Base-by-base conservation (phyloP, 2,113 vertebrate species). In the Oncorhynchus mykiss region DNA sequence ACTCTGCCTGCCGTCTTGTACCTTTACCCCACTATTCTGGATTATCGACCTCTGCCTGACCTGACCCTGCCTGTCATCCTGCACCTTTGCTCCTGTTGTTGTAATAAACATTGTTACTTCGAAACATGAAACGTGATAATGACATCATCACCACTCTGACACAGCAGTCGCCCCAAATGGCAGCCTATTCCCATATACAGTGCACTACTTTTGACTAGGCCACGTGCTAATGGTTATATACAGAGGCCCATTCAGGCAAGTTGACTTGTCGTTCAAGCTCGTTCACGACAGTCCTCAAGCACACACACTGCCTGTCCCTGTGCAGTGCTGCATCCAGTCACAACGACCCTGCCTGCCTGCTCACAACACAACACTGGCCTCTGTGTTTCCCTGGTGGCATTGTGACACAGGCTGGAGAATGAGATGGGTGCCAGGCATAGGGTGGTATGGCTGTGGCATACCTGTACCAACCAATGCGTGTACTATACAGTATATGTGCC, bases 261-360 rank as follows among this genome's bases (percentile, higher is more conserved):
- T 77, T 84, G 83, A 84, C 80, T 85, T 79, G 59, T 91, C 88
- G 85, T 88, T 91, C 79, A 84, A 85, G 73, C 74, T 75, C 65
- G 39, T 24, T 39, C 79, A 57, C 22, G 87, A 86, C 83, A 85
- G 76, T 80, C 71, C 34, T 75, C 79, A 71, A 73, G 74, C 62
- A 54, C 13, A 54, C 64, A 80, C 80, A 75, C 71, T 88, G 69
- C 71, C 51, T 18, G 16, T 3, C 14, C 14, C 51, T 54, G 51
- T 18, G 13, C 51, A 16, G 14, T 54, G 51, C 51, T 54, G 51
- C 69, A 66, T 71, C 20, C 82, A 87, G 73, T 70, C 80, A 89
- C 87, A 85, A 78, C 60, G 73, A 83, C 80, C 77, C 69, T 76
- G 78, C 74, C 3, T 51, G 49, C 59, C 59, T 60, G 59, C 59